A percentile compares a stretch with the other conserved stretches of the same genome.
These are phyloP conservation scores for Malthinus seriepunctatus DNA, from an alignment of 2,888 invertebrate genomes.

Conservation along the genomic window DNA sequence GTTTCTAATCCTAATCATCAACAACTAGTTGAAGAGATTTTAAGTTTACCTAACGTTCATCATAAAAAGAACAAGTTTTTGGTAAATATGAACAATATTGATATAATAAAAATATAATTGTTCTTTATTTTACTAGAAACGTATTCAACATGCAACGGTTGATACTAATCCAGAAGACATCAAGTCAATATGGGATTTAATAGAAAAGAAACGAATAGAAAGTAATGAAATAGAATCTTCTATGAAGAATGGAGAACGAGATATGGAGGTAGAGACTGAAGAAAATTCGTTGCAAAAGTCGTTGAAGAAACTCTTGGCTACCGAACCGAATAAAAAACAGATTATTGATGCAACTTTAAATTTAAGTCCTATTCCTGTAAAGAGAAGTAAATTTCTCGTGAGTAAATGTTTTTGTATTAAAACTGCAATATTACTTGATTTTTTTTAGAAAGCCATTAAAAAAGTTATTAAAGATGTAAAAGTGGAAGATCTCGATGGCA, in stretches of 20 bases:
- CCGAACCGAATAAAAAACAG: not conserved
- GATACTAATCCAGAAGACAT: not conserved
- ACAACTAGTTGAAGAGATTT: not conserved
- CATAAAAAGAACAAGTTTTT: not conserved
- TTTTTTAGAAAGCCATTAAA: too few relatives aligned
- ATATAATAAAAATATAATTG: not conserved
- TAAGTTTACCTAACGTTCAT: not conserved
- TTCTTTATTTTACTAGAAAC: not conserved
- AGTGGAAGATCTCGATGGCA: constrained; percentile 63
- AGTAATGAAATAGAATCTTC: not conserved
- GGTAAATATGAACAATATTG: not conserved
- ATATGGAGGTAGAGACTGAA: not conserved
- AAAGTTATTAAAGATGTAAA: too few relatives aligned
- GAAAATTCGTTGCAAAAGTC: too few relatives aligned
- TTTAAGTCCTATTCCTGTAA: not conserved
- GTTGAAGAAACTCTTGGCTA: too few relatives aligned
- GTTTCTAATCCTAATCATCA: not conserved
- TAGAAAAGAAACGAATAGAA: not conserved
- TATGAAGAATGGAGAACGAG: not conserved
- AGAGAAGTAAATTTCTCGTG: constrained; percentile 7
- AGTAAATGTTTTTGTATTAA: constrained; percentile 53
- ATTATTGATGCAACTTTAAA: not conserved
- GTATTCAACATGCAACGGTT: not conserved
- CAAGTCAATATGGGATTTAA: not conserved
- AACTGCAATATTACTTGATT: too few relatives aligned